phyloP scores from a whole-genome alignment of 1,140 invertebrate species.

The Cyclargus thomasi region DNA sequence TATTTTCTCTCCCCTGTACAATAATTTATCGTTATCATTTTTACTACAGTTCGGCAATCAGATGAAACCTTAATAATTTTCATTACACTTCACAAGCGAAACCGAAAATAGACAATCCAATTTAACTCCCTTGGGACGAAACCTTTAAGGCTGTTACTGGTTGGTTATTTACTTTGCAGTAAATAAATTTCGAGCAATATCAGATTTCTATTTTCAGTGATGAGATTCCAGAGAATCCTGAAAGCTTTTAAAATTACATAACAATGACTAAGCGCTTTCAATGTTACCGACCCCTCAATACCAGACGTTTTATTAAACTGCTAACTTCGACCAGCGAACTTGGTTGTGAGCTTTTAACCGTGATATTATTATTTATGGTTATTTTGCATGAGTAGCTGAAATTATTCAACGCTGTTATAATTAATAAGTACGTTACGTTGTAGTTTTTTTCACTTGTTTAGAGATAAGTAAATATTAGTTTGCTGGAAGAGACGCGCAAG shows the following conservation, averaged over 20 bases:
- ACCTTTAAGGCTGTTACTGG: neutral
- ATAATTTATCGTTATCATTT: too few relatives aligned
- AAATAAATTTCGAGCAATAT: neutral
- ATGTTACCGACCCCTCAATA: neutral
- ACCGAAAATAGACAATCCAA: neutral
- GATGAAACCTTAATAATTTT: too few relatives aligned
- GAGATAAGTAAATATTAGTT: too few relatives aligned
- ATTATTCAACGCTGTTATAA: too few relatives aligned
- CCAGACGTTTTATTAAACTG: neutral
- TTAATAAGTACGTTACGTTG: too few relatives aligned
- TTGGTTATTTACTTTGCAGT: neutral
- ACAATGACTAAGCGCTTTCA: slow-evolving; percentile 2
- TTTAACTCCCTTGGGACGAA: neutral
- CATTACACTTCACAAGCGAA: too few relatives aligned
- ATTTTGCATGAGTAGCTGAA: neutral
- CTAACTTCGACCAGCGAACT: neutral
- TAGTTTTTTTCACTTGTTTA: too few relatives aligned
- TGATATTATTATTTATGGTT: neutral
- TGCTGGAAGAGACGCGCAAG: too few relatives aligned
- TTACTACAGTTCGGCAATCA: too few relatives aligned
- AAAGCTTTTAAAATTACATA: slow-evolving; percentile 4
- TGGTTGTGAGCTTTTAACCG: neutral
- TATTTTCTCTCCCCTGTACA: too few relatives aligned
- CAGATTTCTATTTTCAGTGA: neutral
- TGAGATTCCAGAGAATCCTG: neutral